Evolutionary conservation across 2,888 invertebrate genomes (phyloP).

Genomic region (Glyphotaelius pellucidus): DNA sequence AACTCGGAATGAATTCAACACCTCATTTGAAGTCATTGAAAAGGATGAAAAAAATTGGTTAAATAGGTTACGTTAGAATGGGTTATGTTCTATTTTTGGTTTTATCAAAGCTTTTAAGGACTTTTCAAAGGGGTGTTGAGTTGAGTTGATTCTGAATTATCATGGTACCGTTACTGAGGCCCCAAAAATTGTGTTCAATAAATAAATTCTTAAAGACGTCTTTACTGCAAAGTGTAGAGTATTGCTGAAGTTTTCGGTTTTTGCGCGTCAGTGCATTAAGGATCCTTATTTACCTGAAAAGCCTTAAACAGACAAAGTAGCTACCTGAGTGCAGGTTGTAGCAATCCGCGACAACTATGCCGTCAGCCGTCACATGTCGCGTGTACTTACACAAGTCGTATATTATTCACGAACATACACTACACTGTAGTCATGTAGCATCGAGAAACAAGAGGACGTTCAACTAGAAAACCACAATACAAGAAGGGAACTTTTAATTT

Average conservation of each 20-base stretch:
- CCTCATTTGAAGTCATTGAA: no score
- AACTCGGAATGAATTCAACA: no score
- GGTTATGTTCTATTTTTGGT: no score
- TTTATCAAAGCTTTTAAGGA: no score
- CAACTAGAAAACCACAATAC: not conserved
- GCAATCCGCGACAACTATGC: conserved; percentile 6
- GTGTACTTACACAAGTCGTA: not conserved
- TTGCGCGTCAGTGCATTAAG: not conserved
- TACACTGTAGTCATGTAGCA: not conserved
- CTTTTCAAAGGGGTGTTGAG: no score
- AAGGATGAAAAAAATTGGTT: no score
- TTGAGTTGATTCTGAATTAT: no score
- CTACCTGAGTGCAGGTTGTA: not conserved
- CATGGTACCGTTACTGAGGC: no score
- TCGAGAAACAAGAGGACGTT: not conserved
- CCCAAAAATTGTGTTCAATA: no score
- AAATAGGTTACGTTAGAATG: no score
- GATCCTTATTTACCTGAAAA: not conserved
- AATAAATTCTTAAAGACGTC: no score
- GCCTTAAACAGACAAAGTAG: not conserved
- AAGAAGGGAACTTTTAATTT: not conserved
- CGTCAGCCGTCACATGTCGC: conserved; percentile 28
- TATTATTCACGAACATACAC: not conserved
- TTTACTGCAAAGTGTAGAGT: not conserved
- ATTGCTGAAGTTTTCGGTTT: not conserved